These are phyloP conservation scores for Montipora cactus DNA, from an alignment of 64 coral and sea anemone species.

Conservation along the genomic window DNA sequence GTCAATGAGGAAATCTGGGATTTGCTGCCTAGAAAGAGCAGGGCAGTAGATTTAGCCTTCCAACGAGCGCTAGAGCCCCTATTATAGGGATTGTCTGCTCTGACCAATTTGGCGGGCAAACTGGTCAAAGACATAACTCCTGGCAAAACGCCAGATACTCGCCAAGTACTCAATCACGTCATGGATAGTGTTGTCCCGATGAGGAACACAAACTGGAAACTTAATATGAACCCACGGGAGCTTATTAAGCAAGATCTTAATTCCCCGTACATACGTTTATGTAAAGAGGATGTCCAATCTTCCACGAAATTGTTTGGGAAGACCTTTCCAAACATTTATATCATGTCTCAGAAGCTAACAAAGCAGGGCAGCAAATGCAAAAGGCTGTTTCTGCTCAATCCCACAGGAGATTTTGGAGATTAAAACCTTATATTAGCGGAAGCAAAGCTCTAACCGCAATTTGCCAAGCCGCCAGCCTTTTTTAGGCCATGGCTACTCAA, in stretches of 20 bases:
- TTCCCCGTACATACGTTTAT: slow-evolving; percentile 35
- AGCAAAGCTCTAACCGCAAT: not conserved
- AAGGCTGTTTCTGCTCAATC: no score
- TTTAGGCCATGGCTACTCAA: not conserved
- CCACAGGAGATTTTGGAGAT: not conserved
- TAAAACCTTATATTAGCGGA: slow-evolving; percentile 2
- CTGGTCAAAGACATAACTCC: no score
- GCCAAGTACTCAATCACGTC: not conserved
- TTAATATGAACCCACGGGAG: no score
- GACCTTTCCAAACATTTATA: no score
- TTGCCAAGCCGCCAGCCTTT: not conserved
- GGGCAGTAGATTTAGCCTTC: not conserved
- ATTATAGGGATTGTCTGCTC: not conserved
- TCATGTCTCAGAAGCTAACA: no score
- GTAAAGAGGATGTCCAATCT: not conserved
- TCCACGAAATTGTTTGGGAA: no score
- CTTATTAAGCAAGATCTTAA: not conserved
- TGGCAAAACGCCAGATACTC: no score
- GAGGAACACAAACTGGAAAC: no score
- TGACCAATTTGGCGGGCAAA: not conserved
- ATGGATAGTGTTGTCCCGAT: no score
- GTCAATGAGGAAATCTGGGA: no score
- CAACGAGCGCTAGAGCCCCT: no score
- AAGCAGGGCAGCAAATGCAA: no score
- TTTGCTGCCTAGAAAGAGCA: not conserved